These are phyloP conservation scores for Vidua macroura DNA, from an alignment of 2,113 vertebrate genomes.

Conservation along the genomic window DNA sequence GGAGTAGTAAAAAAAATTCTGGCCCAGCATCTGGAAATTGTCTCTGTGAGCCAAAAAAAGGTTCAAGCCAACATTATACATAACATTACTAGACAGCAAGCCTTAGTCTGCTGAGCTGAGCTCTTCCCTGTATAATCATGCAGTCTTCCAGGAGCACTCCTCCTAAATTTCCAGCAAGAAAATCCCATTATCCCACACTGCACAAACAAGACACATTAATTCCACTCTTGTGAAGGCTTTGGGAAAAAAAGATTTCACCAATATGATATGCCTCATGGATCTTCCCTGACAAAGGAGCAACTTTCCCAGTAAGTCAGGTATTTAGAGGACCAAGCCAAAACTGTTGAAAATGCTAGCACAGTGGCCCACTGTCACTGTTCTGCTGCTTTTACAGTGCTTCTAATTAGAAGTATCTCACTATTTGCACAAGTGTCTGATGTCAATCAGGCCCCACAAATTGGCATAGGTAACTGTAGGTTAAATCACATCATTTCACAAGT, in stretches of 20 bases:
- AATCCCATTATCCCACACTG: not conserved
- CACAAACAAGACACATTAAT: not conserved
- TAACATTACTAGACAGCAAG: not conserved
- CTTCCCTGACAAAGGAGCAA: not conserved
- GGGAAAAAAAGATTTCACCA: not conserved
- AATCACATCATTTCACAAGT: slow-evolving; percentile 47
- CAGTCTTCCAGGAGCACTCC: not conserved
- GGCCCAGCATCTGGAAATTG: not conserved
- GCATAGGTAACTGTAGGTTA: slow-evolving; percentile 39
- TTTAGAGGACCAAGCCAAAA: not conserved
- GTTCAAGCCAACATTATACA: not conserved
- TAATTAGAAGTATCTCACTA: not conserved
- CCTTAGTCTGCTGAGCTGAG: not conserved
- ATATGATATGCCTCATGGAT: not conserved
- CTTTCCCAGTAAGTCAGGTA: not conserved
- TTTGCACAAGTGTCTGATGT: slow-evolving; percentile 27
- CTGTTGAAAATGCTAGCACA: not conserved
- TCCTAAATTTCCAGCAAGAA: not conserved
- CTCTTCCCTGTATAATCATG: not conserved
- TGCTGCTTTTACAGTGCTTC: not conserved
- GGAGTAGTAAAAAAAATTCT: not conserved
- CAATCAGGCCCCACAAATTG: slow-evolving; percentile 28
- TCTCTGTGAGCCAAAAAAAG: not conserved
- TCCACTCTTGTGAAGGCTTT: not conserved
- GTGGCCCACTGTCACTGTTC: not conserved